Conservation (phyloP, 2,113 vertebrate species). For the Cacatua alba region DNA sequence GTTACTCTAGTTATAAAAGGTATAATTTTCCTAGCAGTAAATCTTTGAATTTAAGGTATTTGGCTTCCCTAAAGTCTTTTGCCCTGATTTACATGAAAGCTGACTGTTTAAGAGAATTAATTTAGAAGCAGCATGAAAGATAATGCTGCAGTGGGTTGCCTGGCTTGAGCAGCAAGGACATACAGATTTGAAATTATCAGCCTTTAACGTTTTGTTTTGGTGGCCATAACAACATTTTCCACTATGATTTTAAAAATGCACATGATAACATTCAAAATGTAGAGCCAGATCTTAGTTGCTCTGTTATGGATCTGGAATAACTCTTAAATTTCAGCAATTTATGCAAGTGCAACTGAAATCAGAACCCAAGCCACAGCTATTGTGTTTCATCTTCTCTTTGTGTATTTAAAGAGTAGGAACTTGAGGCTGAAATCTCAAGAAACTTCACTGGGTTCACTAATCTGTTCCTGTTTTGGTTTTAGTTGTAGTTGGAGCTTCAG, state of each 20-base stretch:
- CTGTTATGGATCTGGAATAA: background rate
- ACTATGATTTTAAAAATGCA: background rate
- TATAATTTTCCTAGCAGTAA: background rate
- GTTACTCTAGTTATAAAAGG: background rate
- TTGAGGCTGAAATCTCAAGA: background rate
- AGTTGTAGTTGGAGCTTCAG: background rate
- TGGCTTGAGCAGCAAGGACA: background rate
- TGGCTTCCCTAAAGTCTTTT: background rate
- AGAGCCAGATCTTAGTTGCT: background rate
- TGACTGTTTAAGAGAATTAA: background rate
- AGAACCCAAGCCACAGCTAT: background rate
- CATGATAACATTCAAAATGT: background rate
- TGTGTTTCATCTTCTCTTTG: background rate
- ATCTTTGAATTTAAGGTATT: background rate
- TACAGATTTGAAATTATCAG: background rate
- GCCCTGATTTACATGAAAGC: background rate
- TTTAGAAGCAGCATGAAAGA: background rate
- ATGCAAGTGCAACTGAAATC: background rate
- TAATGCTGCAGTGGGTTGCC: background rate
- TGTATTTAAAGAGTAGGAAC: background rate
- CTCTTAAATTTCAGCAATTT: background rate
- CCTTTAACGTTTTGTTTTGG: background rate
- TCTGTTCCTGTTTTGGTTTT: background rate
- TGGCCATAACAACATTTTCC: background rate
- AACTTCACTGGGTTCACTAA: background rate